A percentile compares a stretch with the other conserved stretches of the same genome.
Evolutionary conservation across 2,888 invertebrate species (phyloP).

Genomic region (Tetanocera ferruginea): DNA sequence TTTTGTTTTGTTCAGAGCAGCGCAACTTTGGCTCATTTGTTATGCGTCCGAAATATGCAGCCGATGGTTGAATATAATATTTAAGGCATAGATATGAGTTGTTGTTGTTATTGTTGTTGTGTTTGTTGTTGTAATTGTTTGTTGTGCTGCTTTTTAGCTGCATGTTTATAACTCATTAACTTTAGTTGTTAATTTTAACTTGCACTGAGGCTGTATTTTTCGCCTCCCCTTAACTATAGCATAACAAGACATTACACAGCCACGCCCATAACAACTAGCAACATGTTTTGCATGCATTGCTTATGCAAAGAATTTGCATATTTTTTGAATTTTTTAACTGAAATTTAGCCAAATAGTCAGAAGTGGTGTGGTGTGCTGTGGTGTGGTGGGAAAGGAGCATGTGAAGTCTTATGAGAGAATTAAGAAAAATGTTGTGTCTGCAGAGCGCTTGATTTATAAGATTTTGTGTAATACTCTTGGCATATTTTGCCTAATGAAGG

Average conservation of each 20-base stretch:
- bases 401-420: too few relatives aligned
- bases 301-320: background rate
- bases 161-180: conserved; percentile 30
- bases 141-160: background rate
- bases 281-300: conserved; percentile 1
- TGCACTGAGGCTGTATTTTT: background rate
- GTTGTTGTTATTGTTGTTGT: background rate
- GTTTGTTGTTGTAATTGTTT: background rate
- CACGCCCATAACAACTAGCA: background rate
- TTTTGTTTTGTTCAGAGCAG: background rate
- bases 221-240: background rate
- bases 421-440: too few relatives aligned
- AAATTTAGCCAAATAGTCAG: background rate
- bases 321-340: background rate
- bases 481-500: background rate
- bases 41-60: conserved; percentile 10
- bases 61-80: background rate
- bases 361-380: too few relatives aligned
- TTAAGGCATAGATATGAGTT: background rate
- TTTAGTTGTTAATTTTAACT: conserved; percentile 20
- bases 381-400: too few relatives aligned
- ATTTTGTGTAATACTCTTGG: background rate
- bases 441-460: conserved; percentile 4
- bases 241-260: background rate
- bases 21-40: background rate